phyloP scores from a whole-genome alignment of 2,113 vertebrate genomes.

The Mola mola region DNA sequence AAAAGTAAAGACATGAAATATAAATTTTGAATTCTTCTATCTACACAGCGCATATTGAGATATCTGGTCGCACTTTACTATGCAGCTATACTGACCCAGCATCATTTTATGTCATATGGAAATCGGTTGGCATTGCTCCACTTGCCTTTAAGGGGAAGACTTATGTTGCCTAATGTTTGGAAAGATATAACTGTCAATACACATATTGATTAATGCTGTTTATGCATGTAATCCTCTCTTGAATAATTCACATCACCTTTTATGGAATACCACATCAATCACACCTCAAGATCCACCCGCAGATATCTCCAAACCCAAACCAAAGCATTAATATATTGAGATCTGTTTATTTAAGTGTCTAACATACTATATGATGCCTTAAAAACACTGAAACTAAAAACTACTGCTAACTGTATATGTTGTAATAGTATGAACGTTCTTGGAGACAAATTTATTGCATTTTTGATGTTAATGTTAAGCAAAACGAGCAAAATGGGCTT shows the following conservation, averaged over 20 bases:
- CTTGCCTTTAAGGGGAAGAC: constrained; percentile 37
- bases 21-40: constrained; percentile 1
- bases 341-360: constrained; percentile 23
- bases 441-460: background rate
- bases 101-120: constrained; percentile 10
- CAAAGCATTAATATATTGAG: constrained; percentile 22
- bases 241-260: constrained; percentile 81
- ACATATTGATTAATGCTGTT: constrained; percentile 78
- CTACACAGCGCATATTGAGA: background rate
- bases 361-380: constrained; percentile 3
- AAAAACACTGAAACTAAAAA: no score
- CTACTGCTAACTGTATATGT: constrained; percentile 6
- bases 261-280: constrained; percentile 75
- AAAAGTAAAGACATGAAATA: background rate
- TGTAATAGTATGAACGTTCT: background rate
- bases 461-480: background rate
- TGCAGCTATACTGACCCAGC: background rate
- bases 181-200: constrained; percentile 60
- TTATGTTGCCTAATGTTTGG: constrained; percentile 57
- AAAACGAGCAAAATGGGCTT: no score
- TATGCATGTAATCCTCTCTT: constrained; percentile 77
- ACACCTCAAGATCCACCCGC: constrained; percentile 46
- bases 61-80: background rate
- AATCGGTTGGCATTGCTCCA: constrained; percentile 44
- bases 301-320: constrained; percentile 23